Conservation (phyloP, 2,888 invertebrate species). For the Aspidapion aeneum region DNA sequence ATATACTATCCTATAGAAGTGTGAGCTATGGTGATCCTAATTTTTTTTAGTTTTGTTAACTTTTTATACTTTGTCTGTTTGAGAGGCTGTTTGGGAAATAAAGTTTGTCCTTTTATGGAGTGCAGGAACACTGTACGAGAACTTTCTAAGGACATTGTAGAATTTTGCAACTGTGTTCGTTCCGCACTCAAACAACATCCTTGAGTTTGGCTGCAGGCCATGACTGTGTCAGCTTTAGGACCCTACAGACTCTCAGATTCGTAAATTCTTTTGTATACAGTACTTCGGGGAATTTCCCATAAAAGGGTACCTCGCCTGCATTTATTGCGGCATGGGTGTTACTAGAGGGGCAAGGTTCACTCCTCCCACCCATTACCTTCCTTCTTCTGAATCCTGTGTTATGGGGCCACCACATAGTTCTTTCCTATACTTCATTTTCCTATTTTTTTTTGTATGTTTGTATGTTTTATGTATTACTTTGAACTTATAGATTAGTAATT, state of each 20-base stretch:
- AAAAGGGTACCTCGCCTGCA: background rate
- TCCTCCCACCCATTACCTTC: background rate
- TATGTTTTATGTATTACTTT: background rate
- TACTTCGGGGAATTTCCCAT: background rate
- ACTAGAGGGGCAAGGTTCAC: background rate
- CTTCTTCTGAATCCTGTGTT: background rate
- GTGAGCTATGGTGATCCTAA: too few species aligned
- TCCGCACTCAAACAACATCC: background rate
- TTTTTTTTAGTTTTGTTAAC: too few species aligned
- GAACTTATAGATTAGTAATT: conserved; percentile 4
- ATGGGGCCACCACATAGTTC: background rate
- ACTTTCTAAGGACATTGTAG: background rate
- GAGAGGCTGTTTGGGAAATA: background rate
- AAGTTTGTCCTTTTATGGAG: background rate
- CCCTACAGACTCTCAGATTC: background rate
- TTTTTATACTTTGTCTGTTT: background rate
- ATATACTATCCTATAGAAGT: too few species aligned
- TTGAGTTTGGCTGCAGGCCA: background rate
- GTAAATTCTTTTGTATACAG: background rate
- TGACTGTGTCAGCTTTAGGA: background rate
- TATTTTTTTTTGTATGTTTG: background rate
- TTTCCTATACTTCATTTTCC: background rate
- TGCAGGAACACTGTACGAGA: background rate
- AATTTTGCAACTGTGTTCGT: background rate
- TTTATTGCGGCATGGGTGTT: background rate